Evolutionary conservation across 1,140 invertebrate species (phyloP).

Genomic region (Solenopsis invicta): DNA sequence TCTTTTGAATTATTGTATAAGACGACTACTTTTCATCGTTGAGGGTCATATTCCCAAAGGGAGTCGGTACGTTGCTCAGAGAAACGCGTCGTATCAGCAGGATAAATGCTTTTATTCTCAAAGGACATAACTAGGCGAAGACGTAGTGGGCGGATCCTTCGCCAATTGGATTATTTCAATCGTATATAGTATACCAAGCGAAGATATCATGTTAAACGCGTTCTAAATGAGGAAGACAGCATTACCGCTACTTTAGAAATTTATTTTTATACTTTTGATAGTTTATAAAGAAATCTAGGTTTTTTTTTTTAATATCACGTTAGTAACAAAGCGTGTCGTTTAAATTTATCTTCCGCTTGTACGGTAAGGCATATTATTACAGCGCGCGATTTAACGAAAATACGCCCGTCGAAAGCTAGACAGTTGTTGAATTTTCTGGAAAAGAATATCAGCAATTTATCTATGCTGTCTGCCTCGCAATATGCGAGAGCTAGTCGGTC

Average conservation of each 20-base stretch:
- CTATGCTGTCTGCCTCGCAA: not conserved
- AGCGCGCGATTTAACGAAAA: not conserved
- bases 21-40: slow-evolving; percentile 70
- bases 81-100: slow-evolving; percentile 37
- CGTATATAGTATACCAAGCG: not conserved
- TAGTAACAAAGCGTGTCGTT: not conserved
- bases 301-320: not conserved
- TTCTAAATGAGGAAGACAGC: not conserved
- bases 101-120: slow-evolving; percentile 42
- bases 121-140: slow-evolving; percentile 62
- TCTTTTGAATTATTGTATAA: slow-evolving; percentile 69
- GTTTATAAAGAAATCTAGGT: not conserved
- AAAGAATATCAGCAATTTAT: not conserved
- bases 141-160: slow-evolving; percentile 61
- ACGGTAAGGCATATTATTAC: not conserved
- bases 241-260: not conserved
- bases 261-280: slow-evolving; percentile 6
- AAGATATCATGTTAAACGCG: not conserved
- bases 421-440: not conserved
- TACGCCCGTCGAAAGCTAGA: not conserved
- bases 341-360: slow-evolving; percentile 14
- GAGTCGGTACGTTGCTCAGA: slow-evolving; percentile 24
- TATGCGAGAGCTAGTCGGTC: slow-evolving; percentile 28
- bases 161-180: slow-evolving; percentile 63
- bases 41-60: slow-evolving; percentile 63